Evolutionary conservation across 2,113 vertebrate genomes (phyloP), one percentile per base, ranked within the genome.

Genomic region (Nerophis ophidion): DNA sequence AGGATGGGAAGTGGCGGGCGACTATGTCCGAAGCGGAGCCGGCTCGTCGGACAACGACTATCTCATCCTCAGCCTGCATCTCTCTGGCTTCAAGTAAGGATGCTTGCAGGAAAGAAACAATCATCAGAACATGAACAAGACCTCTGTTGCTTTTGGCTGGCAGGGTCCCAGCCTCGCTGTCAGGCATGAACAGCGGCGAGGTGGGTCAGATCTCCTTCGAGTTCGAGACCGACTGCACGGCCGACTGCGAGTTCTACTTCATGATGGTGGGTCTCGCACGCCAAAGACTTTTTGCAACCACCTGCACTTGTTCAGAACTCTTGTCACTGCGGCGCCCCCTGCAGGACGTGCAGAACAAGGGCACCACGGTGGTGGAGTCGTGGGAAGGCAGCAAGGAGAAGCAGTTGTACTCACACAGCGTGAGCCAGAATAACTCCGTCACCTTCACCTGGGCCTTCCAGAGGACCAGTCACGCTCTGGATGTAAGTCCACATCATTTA

Each of bases 1-100:
- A 98, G 96, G 95, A 44, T 99, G 97, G 97, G 95, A 97, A 61
- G 96, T 98, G 4, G 94, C 95, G 54, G 93, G 95, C 34, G 96
- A 99, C 76, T 92, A 98, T 66, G 89, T 99, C 62, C 93, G 89
- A 76, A 98, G 95, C 54, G 95, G 92, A 59, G 87, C 93, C 9
- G 94, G 96, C 40, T 92, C 93, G 57, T 94, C 96, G 4, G 97
- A 98, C 72, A 96, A 98, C 57, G 96, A 99, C 79, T 99, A 98
- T 75, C 93, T 99, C 65, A 96, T 99, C 71, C 85, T 99, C 85
- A 98, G 91, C 65, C 85, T 99, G 61, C 92, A 92, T 8, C 90
- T 97, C 11, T 91, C 95, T 0, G 95, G 96, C 74, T 99, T 99
- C 85, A 98, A 93, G 97, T 99, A 88, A 92, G 96, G 52, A 53